Conservation (phyloP, 2,888 invertebrate genomes). For the Cataglyphis cursor region DNA sequence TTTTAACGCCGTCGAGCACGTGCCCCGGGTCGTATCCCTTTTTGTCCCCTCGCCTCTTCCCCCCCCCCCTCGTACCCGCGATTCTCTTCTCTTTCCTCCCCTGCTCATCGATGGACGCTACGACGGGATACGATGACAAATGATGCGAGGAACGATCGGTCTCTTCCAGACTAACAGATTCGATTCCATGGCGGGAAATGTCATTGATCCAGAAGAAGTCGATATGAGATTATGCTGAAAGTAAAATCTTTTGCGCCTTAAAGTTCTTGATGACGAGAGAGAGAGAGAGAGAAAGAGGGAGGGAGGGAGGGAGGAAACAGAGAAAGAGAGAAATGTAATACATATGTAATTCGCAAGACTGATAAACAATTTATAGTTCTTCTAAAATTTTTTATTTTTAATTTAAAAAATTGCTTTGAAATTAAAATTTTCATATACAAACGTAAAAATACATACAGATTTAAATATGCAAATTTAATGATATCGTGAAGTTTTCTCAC, state of each 20-base stretch:
- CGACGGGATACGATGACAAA: slow-evolving; percentile 79
- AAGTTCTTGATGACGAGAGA: neutral
- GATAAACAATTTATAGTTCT: neutral
- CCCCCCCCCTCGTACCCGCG: slow-evolving; percentile 24
- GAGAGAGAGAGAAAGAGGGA: neutral
- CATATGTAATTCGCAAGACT: neutral
- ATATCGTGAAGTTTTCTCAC: neutral
- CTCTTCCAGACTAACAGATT: slow-evolving; percentile 77
- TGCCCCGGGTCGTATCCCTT: slow-evolving; percentile 30
- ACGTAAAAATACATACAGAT: neutral
- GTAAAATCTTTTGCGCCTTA: neutral
- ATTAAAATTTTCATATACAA: neutral
- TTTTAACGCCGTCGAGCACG: slow-evolving; percentile 73
- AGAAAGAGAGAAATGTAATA: neutral
- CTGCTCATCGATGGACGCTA: slow-evolving; percentile 58
- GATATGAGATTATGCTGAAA: slow-evolving; percentile 39
- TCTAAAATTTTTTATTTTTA: neutral
- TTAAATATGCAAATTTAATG: neutral
- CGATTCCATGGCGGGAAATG: slow-evolving; percentile 45
- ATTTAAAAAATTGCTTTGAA: neutral
- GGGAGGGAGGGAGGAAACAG: neutral
- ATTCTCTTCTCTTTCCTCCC: slow-evolving; percentile 11
- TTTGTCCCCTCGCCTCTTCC: neutral
- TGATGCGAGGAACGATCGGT: slow-evolving; percentile 78
- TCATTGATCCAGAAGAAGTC: slow-evolving; percentile 53